Evolutionary conservation across 1,140 invertebrate genomes (phyloP).

Genomic region (Plectrocnemia conspersa): DNA sequence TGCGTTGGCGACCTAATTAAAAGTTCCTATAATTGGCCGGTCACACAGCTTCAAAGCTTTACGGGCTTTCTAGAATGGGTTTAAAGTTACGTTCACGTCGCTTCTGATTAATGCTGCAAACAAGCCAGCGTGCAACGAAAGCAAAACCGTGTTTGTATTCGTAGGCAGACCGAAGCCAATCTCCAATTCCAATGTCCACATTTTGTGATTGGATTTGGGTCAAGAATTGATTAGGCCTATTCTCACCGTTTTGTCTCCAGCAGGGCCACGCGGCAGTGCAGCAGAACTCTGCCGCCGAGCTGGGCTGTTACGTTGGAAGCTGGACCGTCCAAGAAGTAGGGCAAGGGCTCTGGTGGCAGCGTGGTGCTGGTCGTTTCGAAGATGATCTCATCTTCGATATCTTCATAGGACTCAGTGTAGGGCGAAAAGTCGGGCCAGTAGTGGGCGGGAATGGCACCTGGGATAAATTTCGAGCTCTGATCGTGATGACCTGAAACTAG

Average conservation of each 20-base stretch:
- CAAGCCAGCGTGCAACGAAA: no score
- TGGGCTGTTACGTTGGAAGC: conserved; percentile 59
- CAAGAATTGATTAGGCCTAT: not conserved
- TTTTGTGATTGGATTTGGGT: not conserved
- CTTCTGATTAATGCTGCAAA: no score
- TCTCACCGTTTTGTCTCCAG: conserved; percentile 60
- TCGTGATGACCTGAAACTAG: conserved; percentile 5
- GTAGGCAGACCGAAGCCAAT: not conserved
- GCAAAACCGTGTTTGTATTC: no score
- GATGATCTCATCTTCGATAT: conserved; percentile 19
- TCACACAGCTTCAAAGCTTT: no score
- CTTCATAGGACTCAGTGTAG: conserved; percentile 30
- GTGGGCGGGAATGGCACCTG: conserved; percentile 4
- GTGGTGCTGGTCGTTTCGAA: conserved; percentile 19
- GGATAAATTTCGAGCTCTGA: conserved; percentile 4
- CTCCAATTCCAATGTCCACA: not conserved
- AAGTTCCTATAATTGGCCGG: no score
- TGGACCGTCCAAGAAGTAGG: conserved; percentile 52
- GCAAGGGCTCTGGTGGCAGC: conserved; percentile 48
- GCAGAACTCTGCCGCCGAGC: conserved; percentile 56
- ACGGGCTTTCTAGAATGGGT: no score
- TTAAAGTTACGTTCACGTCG: no score
- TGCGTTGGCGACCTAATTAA: no score
- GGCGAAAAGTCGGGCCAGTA: conserved; percentile 31
- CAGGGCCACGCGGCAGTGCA: conserved; percentile 61